Conservation (phyloP, 2,797 vertebrate species). For the Agapornis canus region DNA sequence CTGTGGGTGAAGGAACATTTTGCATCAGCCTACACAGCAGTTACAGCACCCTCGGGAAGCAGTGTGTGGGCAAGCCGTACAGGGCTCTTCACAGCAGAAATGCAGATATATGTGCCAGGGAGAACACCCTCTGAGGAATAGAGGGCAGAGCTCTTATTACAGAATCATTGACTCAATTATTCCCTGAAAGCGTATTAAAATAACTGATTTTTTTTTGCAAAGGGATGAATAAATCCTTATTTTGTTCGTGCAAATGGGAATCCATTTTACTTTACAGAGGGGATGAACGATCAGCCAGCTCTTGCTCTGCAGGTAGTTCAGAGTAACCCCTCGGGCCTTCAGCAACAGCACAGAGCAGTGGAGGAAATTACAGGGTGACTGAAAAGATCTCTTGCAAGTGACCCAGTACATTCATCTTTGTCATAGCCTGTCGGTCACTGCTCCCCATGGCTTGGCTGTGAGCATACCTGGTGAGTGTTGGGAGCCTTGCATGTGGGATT, state of each 20-base stretch:
- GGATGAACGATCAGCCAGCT: background rate
- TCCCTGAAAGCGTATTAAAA: background rate
- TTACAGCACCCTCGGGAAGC: background rate
- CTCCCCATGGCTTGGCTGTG: background rate
- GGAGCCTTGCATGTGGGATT: background rate
- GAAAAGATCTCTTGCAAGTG: background rate
- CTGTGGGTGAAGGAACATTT: constrained; percentile 68
- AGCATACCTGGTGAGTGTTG: background rate
- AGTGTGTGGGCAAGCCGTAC: background rate
- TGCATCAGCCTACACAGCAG: constrained; percentile 53
- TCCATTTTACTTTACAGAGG: background rate
- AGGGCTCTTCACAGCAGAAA: constrained; percentile 34
- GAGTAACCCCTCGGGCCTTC: background rate
- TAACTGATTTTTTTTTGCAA: background rate
- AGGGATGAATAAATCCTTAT: background rate
- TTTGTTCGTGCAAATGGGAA: background rate
- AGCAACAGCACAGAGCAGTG: background rate
- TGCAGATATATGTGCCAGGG: constrained; percentile 17
- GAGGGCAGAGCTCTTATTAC: constrained; percentile 9
- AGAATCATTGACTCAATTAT: constrained; percentile 8
- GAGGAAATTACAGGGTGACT: background rate
- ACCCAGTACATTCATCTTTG: background rate
- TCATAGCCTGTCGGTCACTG: background rate
- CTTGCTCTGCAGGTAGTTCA: background rate
- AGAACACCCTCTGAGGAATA: constrained; percentile 29